Conservation (phyloP, 2,797 vertebrate species). For the Hemibagrus guttatus region DNA sequence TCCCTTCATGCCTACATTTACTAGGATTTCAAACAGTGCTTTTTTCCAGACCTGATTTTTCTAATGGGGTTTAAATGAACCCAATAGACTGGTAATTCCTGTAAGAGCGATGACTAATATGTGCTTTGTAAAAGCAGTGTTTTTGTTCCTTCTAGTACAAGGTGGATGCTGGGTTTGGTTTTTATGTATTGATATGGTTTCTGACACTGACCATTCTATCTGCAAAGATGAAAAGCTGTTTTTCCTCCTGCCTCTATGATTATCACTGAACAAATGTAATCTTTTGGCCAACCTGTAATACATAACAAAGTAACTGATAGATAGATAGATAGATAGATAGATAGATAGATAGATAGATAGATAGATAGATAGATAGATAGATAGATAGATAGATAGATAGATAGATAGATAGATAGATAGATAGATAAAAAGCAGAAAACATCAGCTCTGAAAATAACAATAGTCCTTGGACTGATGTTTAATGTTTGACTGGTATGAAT, state of each 20-base stretch:
- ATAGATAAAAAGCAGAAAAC: background rate
- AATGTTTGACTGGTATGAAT: background rate
- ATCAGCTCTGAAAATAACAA: background rate
- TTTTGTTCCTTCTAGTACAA: background rate
- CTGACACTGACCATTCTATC: no score
- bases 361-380: background rate
- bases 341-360: background rate
- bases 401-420: background rate
- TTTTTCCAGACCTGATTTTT: background rate
- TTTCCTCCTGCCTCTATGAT: background rate
- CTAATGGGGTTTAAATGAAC: slow-evolving; percentile 3
- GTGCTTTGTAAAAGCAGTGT: slow-evolving; percentile 3
- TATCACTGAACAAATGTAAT: background rate
- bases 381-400: slow-evolving; percentile 6
- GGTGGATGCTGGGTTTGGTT: background rate
- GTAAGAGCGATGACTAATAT: background rate
- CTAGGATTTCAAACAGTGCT: background rate
- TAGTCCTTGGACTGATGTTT: background rate
- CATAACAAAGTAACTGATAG: background rate
- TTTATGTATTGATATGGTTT: background rate
- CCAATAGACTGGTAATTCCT: background rate
- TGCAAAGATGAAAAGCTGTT: background rate
- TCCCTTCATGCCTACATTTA: background rate
- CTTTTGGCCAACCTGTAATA: background rate
- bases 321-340: background rate